phyloP scores from a whole-genome alignment of 2,113 vertebrate genomes.

The Cyprinodon variegatus region DNA sequence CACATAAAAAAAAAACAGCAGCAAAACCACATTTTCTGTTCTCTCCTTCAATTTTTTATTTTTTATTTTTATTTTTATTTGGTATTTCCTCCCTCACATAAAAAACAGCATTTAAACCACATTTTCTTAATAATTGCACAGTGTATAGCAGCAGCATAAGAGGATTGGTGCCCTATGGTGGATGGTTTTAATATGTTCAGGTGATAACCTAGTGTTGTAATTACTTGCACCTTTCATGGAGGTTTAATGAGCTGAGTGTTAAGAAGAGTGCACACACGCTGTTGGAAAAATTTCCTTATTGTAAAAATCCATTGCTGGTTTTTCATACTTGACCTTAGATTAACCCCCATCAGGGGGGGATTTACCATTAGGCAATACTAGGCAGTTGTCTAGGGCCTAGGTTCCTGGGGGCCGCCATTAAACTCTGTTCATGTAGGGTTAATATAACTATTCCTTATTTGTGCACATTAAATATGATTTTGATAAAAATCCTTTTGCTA shows the following conservation, averaged over 20 bases:
- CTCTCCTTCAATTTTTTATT: constrained; percentile 10
- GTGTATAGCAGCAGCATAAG: constrained; percentile 3
- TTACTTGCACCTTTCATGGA: constrained; percentile 28
- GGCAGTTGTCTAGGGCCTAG: too few species aligned
- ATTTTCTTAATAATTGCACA: too few species aligned
- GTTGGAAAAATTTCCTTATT: constrained; percentile 4
- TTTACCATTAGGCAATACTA: too few species aligned
- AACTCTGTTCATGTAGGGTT: too few species aligned
- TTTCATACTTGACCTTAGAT: constrained; percentile 9
- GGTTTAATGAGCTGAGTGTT: constrained; percentile 23
- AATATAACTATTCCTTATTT: too few species aligned
- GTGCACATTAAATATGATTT: too few species aligned
- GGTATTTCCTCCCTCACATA: too few species aligned
- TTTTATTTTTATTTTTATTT: background rate
- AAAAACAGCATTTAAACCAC: too few species aligned
- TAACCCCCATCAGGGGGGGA: background rate
- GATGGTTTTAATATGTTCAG: constrained; percentile 24
- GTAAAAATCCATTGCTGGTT: constrained; percentile 7
- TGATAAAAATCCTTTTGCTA: too few species aligned
- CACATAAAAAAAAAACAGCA: too few species aligned
- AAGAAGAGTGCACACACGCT: constrained; percentile 1
- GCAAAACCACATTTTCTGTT: too few species aligned
- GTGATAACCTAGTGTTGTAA: constrained; percentile 34
- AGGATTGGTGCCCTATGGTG: constrained; percentile 13
- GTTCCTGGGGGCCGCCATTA: too few species aligned